Evolutionary conservation across 2,888 invertebrate genomes (phyloP), one percentile per base, ranked within the genome.

Genomic region (Liposcelis brunnea): DNA sequence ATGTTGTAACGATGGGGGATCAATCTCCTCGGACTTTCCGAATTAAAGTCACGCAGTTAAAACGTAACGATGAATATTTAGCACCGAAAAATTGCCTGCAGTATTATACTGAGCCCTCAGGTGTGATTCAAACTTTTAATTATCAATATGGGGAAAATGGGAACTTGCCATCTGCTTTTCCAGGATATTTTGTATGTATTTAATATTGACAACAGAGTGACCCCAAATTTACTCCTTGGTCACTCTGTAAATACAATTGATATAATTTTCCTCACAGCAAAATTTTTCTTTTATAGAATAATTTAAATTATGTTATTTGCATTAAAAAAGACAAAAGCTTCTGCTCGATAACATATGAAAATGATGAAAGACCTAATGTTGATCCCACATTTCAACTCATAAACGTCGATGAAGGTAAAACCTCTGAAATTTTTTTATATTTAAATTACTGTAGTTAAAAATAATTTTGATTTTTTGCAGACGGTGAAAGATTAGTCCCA

Each of bases 201-300:
- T n/a, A n/a, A n/a, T n/a, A n/a, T n/a, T n/a, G n/a, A 31, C 45
- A 31, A 35, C 4, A 11, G 2, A 37, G 11, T n/a, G 14, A 36
- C 31, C 18, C 15, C 14, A 35, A 14, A 26, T 40, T 42, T 11
- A 33, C 16, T 40, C 5, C 10, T 37, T 10, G 10, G 10, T 37
- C 15, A n/a, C 12, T 33, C 8, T 42, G 14, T 38, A 38, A 43
- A n/a, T 42, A 6, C 38, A 43, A 44, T 21, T 45, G 43, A 45
- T n/a, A 26, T 6, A 44, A 19, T 40, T 43, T 26, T 43, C n/a
- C n/a, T n/a, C n/a, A n/a, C n/a, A n/a, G n/a, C n/a, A n/a, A n/a
- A n/a, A n/a, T n/a, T n/a, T n/a, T n/a, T n/a, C n/a, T n/a, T n/a
- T 72, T 72, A 26, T 59, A 82, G 82, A 83, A 81, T 55, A 80